Evolutionary conservation across 2,888 invertebrate species (phyloP), one percentile per base, ranked within the genome.

Genomic region (Synanthedon vespiformis): DNA sequence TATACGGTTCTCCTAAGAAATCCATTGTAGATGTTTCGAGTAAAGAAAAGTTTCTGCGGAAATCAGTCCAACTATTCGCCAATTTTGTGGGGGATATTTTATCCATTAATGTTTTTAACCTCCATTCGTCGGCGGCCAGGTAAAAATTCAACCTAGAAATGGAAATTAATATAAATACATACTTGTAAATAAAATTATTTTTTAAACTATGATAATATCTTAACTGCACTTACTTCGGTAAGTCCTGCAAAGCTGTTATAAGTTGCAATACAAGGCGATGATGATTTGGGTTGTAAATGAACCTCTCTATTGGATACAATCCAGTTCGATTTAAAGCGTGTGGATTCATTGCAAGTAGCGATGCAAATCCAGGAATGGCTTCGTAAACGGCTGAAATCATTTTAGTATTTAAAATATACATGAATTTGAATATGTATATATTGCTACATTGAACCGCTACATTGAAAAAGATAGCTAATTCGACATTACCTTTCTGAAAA

Each of bases 121-220:
- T 77, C 89, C 89, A 90, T 64, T 84, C 83, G 56, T 90, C 90
- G 11, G 83, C 89, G 40, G 88, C 81, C 58, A 89, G 68, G 64
- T 89, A 89, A 67, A 86, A 90, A 55, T 89, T 87, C 50, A 90
- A 70, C 62, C 89, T 89, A 65, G 52, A 77, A 76, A 50, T 4
- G 56, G 48, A 51, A 4, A 53, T 41, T 48, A 18, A 34, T 10
- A 8, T 34, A 34, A 34, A 34, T 34, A 44, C 14, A n/a, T 44
- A 44, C 10, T 34, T 34, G 34, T 34, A 34, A 34, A 34, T 34
- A 10, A 2, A 34, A 8, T 34, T 2, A 34, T 34, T 34, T 10
- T 34, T 34, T 8, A 34, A 22, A 18, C 11, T 16, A 11, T 18
- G 4, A 48, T 12, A 18, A 34, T 12, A 2, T 40, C 12, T 27